Base-by-base conservation (phyloP, 2,888 invertebrate species). In the Eulithis prunata region DNA sequence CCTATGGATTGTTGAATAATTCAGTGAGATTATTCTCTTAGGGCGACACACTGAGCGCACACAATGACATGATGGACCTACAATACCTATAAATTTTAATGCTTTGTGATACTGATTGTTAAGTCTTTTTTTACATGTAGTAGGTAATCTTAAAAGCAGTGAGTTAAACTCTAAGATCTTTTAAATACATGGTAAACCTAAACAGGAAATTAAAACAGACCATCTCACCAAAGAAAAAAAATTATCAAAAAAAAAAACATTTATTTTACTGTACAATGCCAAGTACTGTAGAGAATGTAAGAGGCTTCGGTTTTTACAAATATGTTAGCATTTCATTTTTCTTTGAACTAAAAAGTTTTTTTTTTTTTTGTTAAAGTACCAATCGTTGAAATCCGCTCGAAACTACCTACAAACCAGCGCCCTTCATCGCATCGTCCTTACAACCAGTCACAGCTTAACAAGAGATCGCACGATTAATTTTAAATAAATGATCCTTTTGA, bases 1-100 rank as follows among this genome's bases (percentile, higher is more conserved):
- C 75, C 77, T 80, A 75, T 74, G 75, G 74, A 77, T 75, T 74
- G 75, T 79, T 89, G 89, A 87, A 90, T 90, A 76, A 90, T 90
- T 89, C 88, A 89, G 76, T 68, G 75, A 71, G 75, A 80, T 83
- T 80, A 82, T 80, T 78, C 75, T 79, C 73, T 75, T 75, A 75
- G 76, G 74, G 80, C 80, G 84, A 84, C 84, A 83, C 78, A 79
- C 76, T 80, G 77, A 82, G 74, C 79, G 81, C 81, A 81, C 76
- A 82, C 77, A n/a, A n/a, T n/a, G n/a, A n/a, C n/a, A 78, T 75
- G 75, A 75, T 69, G 76, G 79, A 82, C 78, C 76, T 82, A 75
- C n/a, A n/a, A n/a, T 77, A 68, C 78, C 78, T n/a, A 80, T 81
- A 75, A 81, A 86, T 85, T 83, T 81, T 79, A 83, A 84, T 79